Base-by-base conservation (phyloP, 2,113 vertebrate genomes). In the Gavia stellata region DNA sequence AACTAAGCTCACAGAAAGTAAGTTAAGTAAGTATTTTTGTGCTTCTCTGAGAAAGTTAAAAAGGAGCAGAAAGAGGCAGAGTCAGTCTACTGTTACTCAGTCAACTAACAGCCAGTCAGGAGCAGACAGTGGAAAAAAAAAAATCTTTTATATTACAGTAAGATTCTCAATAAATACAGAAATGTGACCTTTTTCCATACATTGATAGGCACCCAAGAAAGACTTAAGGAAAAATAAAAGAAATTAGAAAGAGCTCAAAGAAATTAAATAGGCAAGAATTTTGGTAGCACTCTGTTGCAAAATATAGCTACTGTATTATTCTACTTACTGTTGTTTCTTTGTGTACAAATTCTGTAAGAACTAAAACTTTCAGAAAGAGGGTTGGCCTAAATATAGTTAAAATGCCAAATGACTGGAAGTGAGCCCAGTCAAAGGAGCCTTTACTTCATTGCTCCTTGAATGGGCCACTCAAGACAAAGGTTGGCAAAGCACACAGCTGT, bases 381-480 rank as follows among this genome's bases (percentile, higher is more conserved):
- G 3, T 61, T 90, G n/a, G 34, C 36, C 87, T 81, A 84, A 91
- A 91, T 86, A 81, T 61, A 81, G 34, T 42, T 61, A 81, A 92
- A 95, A 89, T 84, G 25, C 28, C 19, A 50, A 92, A 75, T 65
- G 50, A 49, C 58, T 91, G 49, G 73, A 92, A 81, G 29, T 24
- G 40, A 92, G 53, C 47, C 40, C 20, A 66, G 45, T 25, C 38
- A 92, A 93, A 79, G 18, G 13, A 92, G 15, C 12, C 14, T 86
- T 88, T 93, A 36, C 44, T 71, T 84, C 5, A 49, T 59, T 93
- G 87, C 65, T 87, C 61, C 80, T 91, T 81, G 89, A 94, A 94
- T 61, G 82, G 75, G 50, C 86, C 53, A 73, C 49, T 94, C 68
- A 91, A 88, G 83, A 94, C 75, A 90, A 92, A 94, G 56, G 61